Base-by-base conservation (phyloP, 2,113 vertebrate species). In the Cathartes aura region DNA sequence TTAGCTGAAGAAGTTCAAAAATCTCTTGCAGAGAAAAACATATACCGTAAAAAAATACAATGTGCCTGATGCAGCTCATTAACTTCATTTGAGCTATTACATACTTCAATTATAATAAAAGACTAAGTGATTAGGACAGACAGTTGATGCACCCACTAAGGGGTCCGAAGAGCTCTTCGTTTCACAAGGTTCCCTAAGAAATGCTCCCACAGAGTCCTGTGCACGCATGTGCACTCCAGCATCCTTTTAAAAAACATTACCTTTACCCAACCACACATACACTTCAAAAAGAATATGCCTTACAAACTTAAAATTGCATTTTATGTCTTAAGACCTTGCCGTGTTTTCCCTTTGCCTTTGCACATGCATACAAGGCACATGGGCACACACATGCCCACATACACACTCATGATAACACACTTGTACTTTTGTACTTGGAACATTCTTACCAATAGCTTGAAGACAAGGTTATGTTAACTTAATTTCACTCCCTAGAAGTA, bases 201-300 rank as follows among this genome's bases (percentile, higher is more conserved):
- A 72, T 2, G 3, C 14, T 73, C 12, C 18, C 6, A 52, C 32
- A 2, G 24, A 42, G 5, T 23, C 17, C 15, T 29, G 22, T 55
- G n/a, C 34, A n/a, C 0, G 1, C 6, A 8, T 7, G 8, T 62
- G 14, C 0, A 0, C 10, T 43, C 82, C 23, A 86, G 8, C 7
- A 38, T 2, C 20, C 26, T 55, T 36, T 9, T 7, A 67, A 60
- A 34, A 67, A 36, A n/a, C 4, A 2, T 30, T 13, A 36, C 6
- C 27, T 58, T 34, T 34, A 43, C 9, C 10, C n/a, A 89, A 59
- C 15, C 45, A 45, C 2, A n/a, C 2, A 10, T 5, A 43, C 8
- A 50, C 3, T 34, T 62, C 42, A 79, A 21, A 82, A 91, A 17
- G 1, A 90, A 62, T 12, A 62, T 4, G 32, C 5, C 10, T 34